These are phyloP conservation scores for Oreohelix idahoensis DNA, from an alignment of 1,140 invertebrate genomes.

Conservation along the genomic window DNA sequence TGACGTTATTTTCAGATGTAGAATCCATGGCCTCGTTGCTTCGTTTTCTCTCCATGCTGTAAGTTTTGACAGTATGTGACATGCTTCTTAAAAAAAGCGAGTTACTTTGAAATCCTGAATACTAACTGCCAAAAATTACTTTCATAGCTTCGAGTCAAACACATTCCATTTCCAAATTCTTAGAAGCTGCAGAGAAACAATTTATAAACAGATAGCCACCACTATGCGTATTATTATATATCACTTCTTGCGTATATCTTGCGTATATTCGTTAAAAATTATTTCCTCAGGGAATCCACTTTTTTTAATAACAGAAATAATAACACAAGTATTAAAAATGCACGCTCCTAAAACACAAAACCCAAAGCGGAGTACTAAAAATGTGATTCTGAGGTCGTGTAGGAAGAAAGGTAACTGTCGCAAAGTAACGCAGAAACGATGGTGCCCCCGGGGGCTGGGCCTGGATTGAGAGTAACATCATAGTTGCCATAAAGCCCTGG, in stretches of 20 bases:
- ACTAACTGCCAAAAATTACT: neutral
- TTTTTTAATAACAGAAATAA: too few species aligned
- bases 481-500: neutral
- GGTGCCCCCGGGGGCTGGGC: neutral
- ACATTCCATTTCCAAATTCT: neutral
- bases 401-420: neutral
- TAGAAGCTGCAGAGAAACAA: too few species aligned
- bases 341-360: neutral
- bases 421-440: neutral
- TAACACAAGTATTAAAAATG: too few species aligned
- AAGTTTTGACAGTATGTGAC: neutral
- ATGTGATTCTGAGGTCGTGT: neutral
- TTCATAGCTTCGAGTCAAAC: too few species aligned
- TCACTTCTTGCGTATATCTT: too few species aligned
- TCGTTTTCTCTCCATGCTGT: slow-evolving; percentile 9
- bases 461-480: neutral
- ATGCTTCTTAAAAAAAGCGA: neutral
- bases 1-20: slow-evolving; percentile 37
- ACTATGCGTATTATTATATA: too few species aligned
- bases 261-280: too few species aligned
- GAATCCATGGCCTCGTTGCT: slow-evolving; percentile 23
- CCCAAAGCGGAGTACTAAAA: neutral
- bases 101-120: neutral
- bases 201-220: too few species aligned
- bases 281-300: too few species aligned